These are phyloP conservation scores for Leptodactylus fuscus DNA, from an alignment of 2,113 vertebrate species.

Conservation along the genomic window DNA sequence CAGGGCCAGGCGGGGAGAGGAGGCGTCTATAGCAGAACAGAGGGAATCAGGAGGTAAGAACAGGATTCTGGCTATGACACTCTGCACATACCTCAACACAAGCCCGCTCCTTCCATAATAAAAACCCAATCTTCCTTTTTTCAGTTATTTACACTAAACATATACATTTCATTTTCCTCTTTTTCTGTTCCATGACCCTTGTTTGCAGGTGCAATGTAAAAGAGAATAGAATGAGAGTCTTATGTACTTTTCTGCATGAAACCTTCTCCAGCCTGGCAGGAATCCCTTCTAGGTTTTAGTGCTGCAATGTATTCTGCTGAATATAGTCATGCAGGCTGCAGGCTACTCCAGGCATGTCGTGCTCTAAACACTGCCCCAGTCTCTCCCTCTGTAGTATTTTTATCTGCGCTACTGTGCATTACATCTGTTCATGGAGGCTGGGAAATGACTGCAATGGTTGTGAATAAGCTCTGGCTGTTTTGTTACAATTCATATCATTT, in stretches of 20 bases:
- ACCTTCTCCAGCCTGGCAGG: not conserved
- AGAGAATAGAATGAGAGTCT: not conserved
- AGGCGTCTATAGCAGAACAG: slow-evolving; percentile 53
- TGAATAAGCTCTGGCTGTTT: not conserved
- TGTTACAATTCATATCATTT: slow-evolving; percentile 18
- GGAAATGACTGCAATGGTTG: not conserved
- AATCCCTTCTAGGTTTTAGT: not conserved
- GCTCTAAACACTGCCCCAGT: slow-evolving; percentile 32
- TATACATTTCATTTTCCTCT: not conserved
- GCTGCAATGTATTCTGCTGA: not conserved
- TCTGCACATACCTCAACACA: slow-evolving; percentile 21
- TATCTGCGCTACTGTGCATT: slow-evolving; percentile 46
- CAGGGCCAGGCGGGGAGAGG: slow-evolving; percentile 66
- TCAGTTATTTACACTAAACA: not conserved
- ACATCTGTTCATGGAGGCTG: slow-evolving; percentile 33
- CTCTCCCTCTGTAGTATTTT: slow-evolving; percentile 35
- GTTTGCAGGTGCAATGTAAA: slow-evolving; percentile 27
- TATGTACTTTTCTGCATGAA: not conserved
- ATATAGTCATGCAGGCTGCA: slow-evolving; percentile 33
- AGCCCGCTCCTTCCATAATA: not conserved
- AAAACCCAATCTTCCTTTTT: not conserved
- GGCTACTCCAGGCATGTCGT: slow-evolving; percentile 25
- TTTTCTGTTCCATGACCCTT: not conserved
- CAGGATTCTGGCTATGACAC: slow-evolving; percentile 19
- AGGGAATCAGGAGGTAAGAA: slow-evolving; percentile 61